Conservation (phyloP, 2,888 invertebrate species). For the Branchipolynoe longqiensis region DNA sequence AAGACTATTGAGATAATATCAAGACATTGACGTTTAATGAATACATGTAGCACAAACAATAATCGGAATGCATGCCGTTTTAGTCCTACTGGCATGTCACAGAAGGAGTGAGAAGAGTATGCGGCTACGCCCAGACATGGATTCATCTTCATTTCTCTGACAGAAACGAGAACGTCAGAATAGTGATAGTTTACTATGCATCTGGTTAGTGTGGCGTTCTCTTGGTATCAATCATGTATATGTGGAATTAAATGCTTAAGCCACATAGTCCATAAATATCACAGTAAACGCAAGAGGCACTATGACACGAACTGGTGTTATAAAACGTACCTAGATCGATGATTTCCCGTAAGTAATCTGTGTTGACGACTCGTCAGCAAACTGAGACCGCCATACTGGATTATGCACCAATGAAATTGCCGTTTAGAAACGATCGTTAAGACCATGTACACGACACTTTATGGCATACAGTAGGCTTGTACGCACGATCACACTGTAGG, state of each 20-base stretch:
- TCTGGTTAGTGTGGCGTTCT: neutral
- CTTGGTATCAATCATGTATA: neutral
- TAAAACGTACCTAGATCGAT: slow-evolving; percentile 1
- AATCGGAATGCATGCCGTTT: no score
- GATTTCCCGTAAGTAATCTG: neutral
- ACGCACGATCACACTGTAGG: no score
- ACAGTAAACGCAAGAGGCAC: neutral
- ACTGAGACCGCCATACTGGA: slow-evolving; percentile 33
- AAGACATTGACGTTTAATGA: no score
- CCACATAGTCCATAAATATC: neutral
- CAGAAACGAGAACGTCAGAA: neutral
- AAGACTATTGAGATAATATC: no score
- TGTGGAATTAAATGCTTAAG: neutral
- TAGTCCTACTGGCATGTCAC: no score
- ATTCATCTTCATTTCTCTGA: neutral
- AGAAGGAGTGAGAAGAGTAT: no score
- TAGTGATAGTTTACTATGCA: neutral
- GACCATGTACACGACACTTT: neutral
- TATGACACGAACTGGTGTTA: neutral
- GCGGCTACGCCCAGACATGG: no score
- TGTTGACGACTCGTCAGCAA: slow-evolving; percentile 31
- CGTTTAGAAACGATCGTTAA: neutral
- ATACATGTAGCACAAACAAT: no score
- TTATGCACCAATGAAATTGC: slow-evolving; percentile 14
- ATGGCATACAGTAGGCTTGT: no score